Conservation (phyloP, 2,888 invertebrate species). For the Therioaphis trifolii region DNA sequence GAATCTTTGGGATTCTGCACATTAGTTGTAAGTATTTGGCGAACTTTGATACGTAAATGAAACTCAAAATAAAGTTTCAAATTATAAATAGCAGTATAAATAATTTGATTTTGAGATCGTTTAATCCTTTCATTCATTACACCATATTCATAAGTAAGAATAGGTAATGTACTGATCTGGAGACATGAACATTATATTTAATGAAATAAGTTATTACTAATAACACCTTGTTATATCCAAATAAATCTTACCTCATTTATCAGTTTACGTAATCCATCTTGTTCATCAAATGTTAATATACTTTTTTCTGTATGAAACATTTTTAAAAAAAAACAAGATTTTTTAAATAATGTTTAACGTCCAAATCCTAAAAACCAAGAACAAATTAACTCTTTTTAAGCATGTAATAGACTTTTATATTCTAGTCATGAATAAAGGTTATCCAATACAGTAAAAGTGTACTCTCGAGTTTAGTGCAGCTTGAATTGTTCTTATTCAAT, state of each 20-base stretch:
- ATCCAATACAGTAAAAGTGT: too few species aligned
- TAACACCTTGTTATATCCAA: background rate
- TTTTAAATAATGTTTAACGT: too few species aligned
- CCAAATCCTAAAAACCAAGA: too few species aligned
- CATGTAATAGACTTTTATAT: too few species aligned
- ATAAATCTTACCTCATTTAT: conserved; percentile 85
- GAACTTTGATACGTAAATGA: conserved; percentile 84
- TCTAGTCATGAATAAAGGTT: too few species aligned
- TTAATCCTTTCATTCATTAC: too few species aligned
- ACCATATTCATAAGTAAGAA: conserved; percentile 83
- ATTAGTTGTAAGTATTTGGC: conserved; percentile 73
- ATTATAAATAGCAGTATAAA: conserved; percentile 89
- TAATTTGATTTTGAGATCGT: conserved; percentile 72
- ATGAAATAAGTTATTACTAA: too few species aligned
- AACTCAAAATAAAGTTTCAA: conserved; percentile 91
- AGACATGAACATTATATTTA: conserved; percentile 65
- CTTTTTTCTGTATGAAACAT: too few species aligned
- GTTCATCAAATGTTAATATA: conserved; percentile 94
- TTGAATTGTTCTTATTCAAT: too few species aligned
- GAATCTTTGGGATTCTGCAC: conserved; percentile 64
- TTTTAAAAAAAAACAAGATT: too few species aligned
- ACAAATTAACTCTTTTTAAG: too few species aligned
- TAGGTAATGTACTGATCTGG: conserved; percentile 86
- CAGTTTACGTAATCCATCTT: conserved; percentile 92
- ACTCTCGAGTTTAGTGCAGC: too few species aligned